These are phyloP conservation scores for Echinops telfairi DNA, from an alignment of 2,113 vertebrate species.

Conservation along the genomic window DNA sequence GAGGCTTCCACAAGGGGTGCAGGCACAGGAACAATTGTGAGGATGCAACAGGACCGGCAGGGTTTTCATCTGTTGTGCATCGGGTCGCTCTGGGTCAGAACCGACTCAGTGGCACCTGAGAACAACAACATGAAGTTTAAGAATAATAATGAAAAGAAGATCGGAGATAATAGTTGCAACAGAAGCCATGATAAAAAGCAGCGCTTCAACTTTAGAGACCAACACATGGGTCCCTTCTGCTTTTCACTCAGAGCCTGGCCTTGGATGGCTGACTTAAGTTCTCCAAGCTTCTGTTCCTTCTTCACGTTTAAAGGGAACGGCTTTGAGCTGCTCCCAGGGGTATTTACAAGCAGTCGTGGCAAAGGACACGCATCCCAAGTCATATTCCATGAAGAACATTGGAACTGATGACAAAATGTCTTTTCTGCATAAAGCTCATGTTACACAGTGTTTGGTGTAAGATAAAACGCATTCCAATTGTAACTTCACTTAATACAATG, in stretches of 20 bases:
- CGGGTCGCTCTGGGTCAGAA: too few relatives aligned
- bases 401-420: slow-evolving; percentile 39
- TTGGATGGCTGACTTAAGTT: not conserved
- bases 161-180: not conserved
- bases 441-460: slow-evolving; percentile 18
- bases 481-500: slow-evolving; percentile 60
- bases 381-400: slow-evolving; percentile 8
- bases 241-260: not conserved
- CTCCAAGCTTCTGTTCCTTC: not conserved
- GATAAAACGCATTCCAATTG: slow-evolving; percentile 66
- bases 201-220: not conserved
- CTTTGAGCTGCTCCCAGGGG: not conserved
- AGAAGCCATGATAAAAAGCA: slow-evolving; percentile 17
- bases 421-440: slow-evolving; percentile 28
- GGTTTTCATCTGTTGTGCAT: too few relatives aligned
- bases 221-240: not conserved
- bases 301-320: not conserved
- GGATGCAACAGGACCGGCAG: too few relatives aligned
- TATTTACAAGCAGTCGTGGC: not conserved
- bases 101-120: too few relatives aligned
- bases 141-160: too few relatives aligned
- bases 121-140: too few relatives aligned
- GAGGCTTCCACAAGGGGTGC: too few relatives aligned
- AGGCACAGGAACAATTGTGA: too few relatives aligned
- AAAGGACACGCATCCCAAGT: slow-evolving; percentile 21